Evolutionary conservation across 1,140 invertebrate genomes (phyloP), one percentile per base, ranked within the genome.

Genomic region (Diprion similis): DNA sequence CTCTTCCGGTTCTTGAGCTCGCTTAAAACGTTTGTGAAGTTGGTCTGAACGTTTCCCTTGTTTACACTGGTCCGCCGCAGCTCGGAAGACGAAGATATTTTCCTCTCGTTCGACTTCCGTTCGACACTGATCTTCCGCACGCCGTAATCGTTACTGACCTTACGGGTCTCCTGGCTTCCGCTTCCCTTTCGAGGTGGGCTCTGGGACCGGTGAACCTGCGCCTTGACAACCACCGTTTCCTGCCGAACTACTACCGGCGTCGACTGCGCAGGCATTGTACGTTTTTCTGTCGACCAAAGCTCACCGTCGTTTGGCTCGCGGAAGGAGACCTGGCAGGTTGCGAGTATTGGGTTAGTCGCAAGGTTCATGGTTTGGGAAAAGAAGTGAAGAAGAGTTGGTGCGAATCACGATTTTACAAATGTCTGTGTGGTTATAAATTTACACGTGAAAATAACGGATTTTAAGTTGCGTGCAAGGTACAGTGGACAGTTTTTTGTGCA

Each of bases 1-100:
- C 90, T 90, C 73, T 93, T 92, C 6, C 90, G 75, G 75, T 87
- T 91, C 24, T 90, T 90, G 8, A 91, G 73, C 77, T 92, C 90
- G 70, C 87, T 90, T 0, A 91, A 74, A 19, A 91, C 90, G 75
- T 87, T 90, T 0, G 89, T 90, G 68, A 91, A 91, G 46, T 90
- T 88, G n/a, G 85, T 87, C 8, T 90, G 89, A 10, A 88, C 78
- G 24, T 87, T 89, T 17, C 81, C 85, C 45, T 87, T 85, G 17
- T 84, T 84, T 0, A 78, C 72, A 18, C 75, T 82, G 1, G 79
- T 48, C 72, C 85, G 82, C 68, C 88, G 87, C 0, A 81, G 4
- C 8, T 88, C 85, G 0, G 48, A 9, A 0, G 78, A 71, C 0
- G 79, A 73, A 0, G 79, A 72, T 13, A 73, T 74, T 71, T 86